These are phyloP conservation scores for Lytechinus pictus DNA, from an alignment of 35 echinoderm and acorn worm species.

Conservation along the genomic window DNA sequence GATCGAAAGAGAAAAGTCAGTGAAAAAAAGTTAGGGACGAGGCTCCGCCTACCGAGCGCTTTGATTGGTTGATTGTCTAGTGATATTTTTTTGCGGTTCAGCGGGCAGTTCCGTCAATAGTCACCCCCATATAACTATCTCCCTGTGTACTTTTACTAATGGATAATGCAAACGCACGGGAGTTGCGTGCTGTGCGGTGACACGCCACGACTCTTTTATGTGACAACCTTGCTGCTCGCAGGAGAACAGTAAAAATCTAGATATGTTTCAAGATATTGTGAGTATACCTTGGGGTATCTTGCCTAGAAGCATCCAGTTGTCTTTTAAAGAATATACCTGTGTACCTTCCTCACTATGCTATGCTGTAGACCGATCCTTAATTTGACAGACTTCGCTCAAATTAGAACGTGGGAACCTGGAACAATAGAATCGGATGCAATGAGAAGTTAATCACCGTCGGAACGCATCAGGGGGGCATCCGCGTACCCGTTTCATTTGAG, in stretches of 20 bases:
- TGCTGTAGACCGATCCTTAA: background rate
- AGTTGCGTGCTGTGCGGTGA: constrained; percentile 38
- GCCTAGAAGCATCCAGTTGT: background rate
- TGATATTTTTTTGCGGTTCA: constrained; percentile 23
- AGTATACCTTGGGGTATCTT: background rate
- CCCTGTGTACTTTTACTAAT: constrained; percentile 51
- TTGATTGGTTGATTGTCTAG: background rate
- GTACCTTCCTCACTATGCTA: background rate
- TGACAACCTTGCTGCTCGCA: background rate
- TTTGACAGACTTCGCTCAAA: constrained; percentile 17
- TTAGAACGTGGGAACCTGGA: constrained; percentile 50
- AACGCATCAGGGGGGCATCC: constrained; percentile 36
- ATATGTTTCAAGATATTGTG: background rate
- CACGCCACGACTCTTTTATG: background rate
- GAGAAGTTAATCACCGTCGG: constrained; percentile 23
- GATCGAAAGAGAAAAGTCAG: background rate
- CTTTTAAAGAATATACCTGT: background rate
- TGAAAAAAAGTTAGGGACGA: constrained; percentile 21
- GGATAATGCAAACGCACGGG: constrained; percentile 30
- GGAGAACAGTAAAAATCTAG: background rate
- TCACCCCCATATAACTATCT: constrained; percentile 49
- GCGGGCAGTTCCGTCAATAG: constrained; percentile 21
- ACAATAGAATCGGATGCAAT: constrained; percentile 42
- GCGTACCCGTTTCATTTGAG: background rate
- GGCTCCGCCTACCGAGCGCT: constrained; percentile 14